phyloP scores from a whole-genome alignment of 2,113 vertebrate species.

The Sapajus apella region DNA sequence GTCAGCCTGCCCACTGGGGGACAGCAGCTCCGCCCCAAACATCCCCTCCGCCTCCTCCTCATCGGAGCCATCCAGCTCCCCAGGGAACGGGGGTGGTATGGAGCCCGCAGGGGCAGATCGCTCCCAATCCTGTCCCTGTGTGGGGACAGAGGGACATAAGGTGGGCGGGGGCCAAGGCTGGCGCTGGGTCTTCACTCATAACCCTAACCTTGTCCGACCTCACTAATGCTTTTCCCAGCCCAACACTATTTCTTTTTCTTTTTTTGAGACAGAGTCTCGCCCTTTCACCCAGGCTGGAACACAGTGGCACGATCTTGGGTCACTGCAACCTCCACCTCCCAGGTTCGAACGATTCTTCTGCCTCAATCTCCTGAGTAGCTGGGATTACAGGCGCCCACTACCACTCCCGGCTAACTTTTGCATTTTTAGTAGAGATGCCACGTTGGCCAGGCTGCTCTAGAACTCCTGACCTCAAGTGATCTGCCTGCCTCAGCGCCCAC shows the following conservation, averaged over 20 bases:
- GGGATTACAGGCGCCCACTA: background rate
- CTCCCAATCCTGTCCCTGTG: slow-evolving; percentile 89
- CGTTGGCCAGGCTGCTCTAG: background rate
- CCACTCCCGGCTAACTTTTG: background rate
- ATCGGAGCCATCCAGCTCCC: slow-evolving; percentile 90
- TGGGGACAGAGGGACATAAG: background rate
- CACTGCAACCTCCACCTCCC: background rate
- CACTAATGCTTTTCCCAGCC: background rate
- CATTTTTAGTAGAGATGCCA: background rate
- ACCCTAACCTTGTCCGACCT: background rate
- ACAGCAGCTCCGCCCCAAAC: slow-evolving; percentile 90
- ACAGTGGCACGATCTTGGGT: background rate
- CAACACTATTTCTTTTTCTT: background rate
- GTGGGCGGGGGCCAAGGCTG: background rate
- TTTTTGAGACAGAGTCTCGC: background rate
- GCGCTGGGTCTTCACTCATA: background rate
- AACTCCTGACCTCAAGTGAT: background rate
- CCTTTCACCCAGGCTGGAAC: background rate
- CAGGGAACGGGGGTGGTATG: slow-evolving; percentile 87
- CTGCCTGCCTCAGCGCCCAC: background rate
- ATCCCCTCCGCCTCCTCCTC: slow-evolving; percentile 90
- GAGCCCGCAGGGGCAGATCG: slow-evolving; percentile 83
- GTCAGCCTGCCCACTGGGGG: slow-evolving; percentile 93
- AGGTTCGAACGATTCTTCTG: background rate
- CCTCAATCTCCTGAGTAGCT: background rate